Evolutionary conservation across 2,888 invertebrate species (phyloP).

Genomic region (Ectemnius cavifrons): DNA sequence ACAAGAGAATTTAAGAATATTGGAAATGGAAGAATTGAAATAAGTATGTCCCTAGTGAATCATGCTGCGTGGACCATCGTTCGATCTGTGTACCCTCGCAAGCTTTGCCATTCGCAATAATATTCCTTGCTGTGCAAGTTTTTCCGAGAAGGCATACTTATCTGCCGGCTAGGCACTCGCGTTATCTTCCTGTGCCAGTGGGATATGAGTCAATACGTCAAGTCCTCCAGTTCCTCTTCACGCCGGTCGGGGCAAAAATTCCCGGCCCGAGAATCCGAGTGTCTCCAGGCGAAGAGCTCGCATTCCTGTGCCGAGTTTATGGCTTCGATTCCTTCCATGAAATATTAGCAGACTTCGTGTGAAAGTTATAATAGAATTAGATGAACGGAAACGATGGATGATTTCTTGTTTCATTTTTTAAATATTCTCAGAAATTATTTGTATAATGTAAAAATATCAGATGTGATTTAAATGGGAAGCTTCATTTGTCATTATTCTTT

Average conservation of each 20-base stretch:
- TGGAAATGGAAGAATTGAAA: neutral
- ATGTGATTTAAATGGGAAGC: too few relatives aligned
- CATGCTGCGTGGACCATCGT: conserved; percentile 12
- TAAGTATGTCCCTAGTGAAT: conserved; percentile 22
- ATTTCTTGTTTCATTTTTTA: too few relatives aligned
- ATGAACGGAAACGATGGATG: too few relatives aligned
- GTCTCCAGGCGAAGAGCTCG: neutral
- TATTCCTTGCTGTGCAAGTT: conserved; percentile 28
- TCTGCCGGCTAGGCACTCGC: conserved; percentile 20
- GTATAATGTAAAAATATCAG: too few relatives aligned
- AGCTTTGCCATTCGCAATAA: conserved; percentile 5
- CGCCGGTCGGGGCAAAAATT: conserved; percentile 5
- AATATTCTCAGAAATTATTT: too few relatives aligned
- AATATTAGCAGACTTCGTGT: too few relatives aligned
- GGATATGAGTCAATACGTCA: conserved; percentile 26
- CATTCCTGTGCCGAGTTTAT: too few relatives aligned
- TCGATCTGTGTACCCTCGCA: neutral
- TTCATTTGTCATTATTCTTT: too few relatives aligned
- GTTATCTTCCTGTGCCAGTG: conserved; percentile 35
- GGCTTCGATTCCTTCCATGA: too few relatives aligned
- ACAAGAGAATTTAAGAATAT: neutral
- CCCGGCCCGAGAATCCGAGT: conserved; percentile 13
- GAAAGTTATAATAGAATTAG: too few relatives aligned
- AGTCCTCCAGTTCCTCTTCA: conserved; percentile 22
- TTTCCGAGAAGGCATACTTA: conserved; percentile 31